phyloP scores from a whole-genome alignment of 2,888 invertebrate species.

The Tenthredo amoena region DNA sequence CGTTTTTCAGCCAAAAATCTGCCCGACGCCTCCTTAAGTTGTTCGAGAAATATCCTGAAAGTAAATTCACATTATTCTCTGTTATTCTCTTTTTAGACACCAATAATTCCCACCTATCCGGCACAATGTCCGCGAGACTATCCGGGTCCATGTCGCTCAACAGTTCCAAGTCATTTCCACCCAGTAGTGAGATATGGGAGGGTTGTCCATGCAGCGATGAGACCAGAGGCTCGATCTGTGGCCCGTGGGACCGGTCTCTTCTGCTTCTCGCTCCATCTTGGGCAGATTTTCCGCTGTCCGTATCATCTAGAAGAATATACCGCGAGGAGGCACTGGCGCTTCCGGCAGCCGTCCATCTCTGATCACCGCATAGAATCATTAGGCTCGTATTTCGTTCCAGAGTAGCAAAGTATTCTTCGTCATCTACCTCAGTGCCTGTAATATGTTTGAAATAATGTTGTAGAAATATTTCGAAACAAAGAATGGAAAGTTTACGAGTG shows the following conservation, averaged over 20 bases:
- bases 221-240: slow-evolving; percentile 71
- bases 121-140: slow-evolving; percentile 90
- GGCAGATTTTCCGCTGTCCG: slow-evolving; percentile 65
- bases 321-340: slow-evolving; percentile 70
- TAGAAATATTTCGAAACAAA: not conserved
- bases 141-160: slow-evolving; percentile 95
- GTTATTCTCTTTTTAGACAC: not conserved
- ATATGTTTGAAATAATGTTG: not conserved
- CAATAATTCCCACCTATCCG: slow-evolving; percentile 80
- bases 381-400: slow-evolving; percentile 92
- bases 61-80: not conserved
- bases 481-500: not conserved
- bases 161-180: slow-evolving; percentile 91
- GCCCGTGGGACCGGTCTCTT: slow-evolving; percentile 61
- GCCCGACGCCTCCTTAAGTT: slow-evolving; percentile 91
- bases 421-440: slow-evolving; percentile 93
- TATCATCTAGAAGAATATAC: slow-evolving; percentile 73
- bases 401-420: slow-evolving; percentile 96
- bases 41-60: slow-evolving; percentile 85
- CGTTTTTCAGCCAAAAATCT: slow-evolving; percentile 90
- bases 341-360: slow-evolving; percentile 85
- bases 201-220: slow-evolving; percentile 81
- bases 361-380: slow-evolving; percentile 88
- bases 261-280: slow-evolving; percentile 66
- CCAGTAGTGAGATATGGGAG: slow-evolving; percentile 91